These are phyloP conservation scores for Sclerodermus sp. DNA, from an alignment of 2,888 invertebrate genomes.

Conservation along the genomic window DNA sequence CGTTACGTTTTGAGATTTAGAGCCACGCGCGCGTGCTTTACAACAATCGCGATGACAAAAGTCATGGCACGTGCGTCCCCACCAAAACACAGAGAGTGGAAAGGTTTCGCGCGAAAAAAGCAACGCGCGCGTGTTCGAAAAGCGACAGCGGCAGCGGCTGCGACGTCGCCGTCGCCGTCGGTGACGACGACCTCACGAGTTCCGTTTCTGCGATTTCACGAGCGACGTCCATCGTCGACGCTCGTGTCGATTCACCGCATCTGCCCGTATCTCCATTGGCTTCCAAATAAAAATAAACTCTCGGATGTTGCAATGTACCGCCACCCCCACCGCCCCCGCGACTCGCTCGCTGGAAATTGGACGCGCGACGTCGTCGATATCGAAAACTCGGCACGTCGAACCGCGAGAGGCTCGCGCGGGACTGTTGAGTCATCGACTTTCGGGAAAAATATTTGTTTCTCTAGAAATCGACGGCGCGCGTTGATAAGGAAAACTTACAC, in stretches of 20 bases:
- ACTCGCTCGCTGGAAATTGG: too few relatives aligned
- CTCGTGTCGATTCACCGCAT: too few relatives aligned
- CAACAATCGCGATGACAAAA: constrained; percentile 38
- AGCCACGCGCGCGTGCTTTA: constrained; percentile 19
- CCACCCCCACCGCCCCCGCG: too few relatives aligned
- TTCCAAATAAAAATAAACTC: too few relatives aligned
- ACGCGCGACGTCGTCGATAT: background rate
- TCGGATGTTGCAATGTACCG: too few relatives aligned
- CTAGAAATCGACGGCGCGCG: too few relatives aligned
- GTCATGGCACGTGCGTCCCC: constrained; percentile 36
- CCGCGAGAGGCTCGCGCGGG: too few relatives aligned
- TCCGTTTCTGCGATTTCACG: too few relatives aligned
- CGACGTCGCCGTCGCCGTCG: background rate
- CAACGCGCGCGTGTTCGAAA: constrained; percentile 14
- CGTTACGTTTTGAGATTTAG: background rate
- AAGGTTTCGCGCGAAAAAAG: constrained; percentile 28
- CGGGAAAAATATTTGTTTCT: too few relatives aligned
- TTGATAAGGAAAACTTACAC: background rate
- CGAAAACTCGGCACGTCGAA: background rate
- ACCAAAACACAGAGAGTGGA: constrained; percentile 11
- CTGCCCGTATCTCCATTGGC: too few relatives aligned
- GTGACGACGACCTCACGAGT: too few relatives aligned
- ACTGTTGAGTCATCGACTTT: background rate
- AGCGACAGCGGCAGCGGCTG: background rate
- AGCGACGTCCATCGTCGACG: too few relatives aligned